A percentile compares a stretch with the other conserved stretches of the same genome.
phyloP scores from a whole-genome alignment of 2,888 invertebrate genomes.

The Ectemnius continuus region DNA sequence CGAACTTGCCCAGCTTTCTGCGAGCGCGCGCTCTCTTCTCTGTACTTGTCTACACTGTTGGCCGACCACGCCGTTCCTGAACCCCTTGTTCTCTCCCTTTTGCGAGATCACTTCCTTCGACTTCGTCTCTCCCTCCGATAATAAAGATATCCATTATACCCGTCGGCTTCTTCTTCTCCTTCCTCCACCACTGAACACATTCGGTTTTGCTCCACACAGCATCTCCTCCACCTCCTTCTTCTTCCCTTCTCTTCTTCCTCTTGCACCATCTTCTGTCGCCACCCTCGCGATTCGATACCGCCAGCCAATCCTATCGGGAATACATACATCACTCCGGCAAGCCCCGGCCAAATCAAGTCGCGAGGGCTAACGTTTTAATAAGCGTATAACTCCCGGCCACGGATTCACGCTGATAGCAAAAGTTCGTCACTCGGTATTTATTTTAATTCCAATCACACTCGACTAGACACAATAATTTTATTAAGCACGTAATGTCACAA shows the following conservation, averaged over 20 bases:
- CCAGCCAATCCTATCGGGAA: too few relatives aligned
- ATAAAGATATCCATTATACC: constrained; percentile 70
- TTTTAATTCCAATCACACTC: too few relatives aligned
- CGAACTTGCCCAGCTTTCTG: constrained; percentile 51
- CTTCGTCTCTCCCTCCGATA: constrained; percentile 53
- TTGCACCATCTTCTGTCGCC: too few relatives aligned
- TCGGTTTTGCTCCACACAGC: constrained; percentile 41
- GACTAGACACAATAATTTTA: too few relatives aligned
- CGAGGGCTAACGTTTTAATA: too few relatives aligned
- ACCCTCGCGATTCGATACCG: too few relatives aligned
- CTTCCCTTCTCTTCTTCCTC: not conserved
- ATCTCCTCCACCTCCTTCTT: constrained; percentile 22
- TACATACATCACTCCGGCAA: too few relatives aligned
- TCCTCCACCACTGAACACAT: constrained; percentile 46
- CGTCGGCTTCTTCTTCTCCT: constrained; percentile 45
- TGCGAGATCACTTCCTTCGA: constrained; percentile 38
- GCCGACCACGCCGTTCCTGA: constrained; percentile 26
- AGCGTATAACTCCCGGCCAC: too few relatives aligned
- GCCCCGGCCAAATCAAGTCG: too few relatives aligned
- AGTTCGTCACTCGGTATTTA: too few relatives aligned
- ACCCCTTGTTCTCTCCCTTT: constrained; percentile 37
- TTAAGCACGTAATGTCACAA: too few relatives aligned
- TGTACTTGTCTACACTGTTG: constrained; percentile 29
- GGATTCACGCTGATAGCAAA: too few relatives aligned
- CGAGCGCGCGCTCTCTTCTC: constrained; percentile 20